phyloP scores from a whole-genome alignment of 1,140 invertebrate genomes.

The Platyura marginata region DNA sequence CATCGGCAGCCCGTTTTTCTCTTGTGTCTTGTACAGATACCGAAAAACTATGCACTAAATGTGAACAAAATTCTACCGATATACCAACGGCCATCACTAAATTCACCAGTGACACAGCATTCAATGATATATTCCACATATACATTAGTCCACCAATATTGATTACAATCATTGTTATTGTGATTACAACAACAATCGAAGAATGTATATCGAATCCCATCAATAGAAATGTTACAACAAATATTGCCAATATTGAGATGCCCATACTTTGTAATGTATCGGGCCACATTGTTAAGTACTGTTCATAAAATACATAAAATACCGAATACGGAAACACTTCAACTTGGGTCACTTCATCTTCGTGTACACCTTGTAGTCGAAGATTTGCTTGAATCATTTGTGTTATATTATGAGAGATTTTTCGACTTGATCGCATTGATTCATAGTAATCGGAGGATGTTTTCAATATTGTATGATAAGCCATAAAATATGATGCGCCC shows the following conservation, averaged over 20 bases:
- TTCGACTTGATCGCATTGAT: conserved; percentile 63
- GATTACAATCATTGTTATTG: conserved; percentile 85
- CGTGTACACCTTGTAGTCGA: conserved; percentile 19
- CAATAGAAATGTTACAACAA: conserved; percentile 82
- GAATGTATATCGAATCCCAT: conserved; percentile 87
- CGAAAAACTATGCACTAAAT: conserved; percentile 85
- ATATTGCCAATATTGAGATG: conserved; percentile 79
- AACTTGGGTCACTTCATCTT: conserved; percentile 29
- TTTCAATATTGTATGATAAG: conserved; percentile 89
- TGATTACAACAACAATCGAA: conserved; percentile 73
- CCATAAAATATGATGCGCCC: conserved; percentile 76
- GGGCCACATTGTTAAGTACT: conserved; percentile 92
- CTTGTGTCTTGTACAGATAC: conserved; percentile 50
- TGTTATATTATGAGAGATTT: conserved; percentile 67
- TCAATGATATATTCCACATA: conserved; percentile 87
- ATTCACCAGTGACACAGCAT: conserved; percentile 95
- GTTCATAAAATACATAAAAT: conserved; percentile 99
- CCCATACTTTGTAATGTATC: conserved; percentile 76
- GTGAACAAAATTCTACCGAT: conserved; percentile 96
- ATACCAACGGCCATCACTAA: conserved; percentile 98
- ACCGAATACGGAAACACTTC: conserved; percentile 95
- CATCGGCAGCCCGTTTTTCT: conserved; percentile 58
- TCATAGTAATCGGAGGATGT: conserved; percentile 82
- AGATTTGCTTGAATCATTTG: conserved; percentile 46
- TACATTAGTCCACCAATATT: conserved; percentile 94